Percentiles rank a stretch among this genome's conserved stretches.
Evolutionary conservation across 2,797 vertebrate genomes (phyloP).

Genomic region (Champsocephalus esox): DNA sequence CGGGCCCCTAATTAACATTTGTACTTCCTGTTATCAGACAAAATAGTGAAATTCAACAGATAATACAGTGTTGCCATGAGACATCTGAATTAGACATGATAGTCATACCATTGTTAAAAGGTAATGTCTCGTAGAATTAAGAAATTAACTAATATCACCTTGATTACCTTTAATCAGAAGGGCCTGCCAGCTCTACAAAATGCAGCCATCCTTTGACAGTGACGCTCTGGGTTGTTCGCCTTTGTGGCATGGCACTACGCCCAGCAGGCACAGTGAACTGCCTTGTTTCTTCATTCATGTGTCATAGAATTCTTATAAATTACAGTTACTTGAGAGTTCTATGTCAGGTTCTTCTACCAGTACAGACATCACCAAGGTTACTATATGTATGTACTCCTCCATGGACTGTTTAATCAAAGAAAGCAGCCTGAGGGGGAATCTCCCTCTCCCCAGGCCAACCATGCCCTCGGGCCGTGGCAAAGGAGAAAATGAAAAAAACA

Average conservation of each 20-base stretch:
- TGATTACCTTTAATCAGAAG: conserved; percentile 1
- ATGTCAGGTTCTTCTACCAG: conserved; percentile 14
- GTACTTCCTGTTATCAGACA: neutral
- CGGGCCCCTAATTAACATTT: neutral
- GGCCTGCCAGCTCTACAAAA: conserved; percentile 24
- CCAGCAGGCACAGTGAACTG: conserved; percentile 9
- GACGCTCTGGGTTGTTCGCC: neutral
- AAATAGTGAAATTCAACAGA: neutral
- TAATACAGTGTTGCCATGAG: neutral
- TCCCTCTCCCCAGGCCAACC: conserved; percentile 20
- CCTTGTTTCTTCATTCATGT: conserved; percentile 25
- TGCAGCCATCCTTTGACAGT: conserved; percentile 16
- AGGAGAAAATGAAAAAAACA: conserved; percentile 44
- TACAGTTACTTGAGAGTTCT: conserved; percentile 20
- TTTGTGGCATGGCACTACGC: conserved; percentile 13
- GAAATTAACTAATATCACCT: no score
- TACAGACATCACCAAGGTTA: conserved; percentile 22
- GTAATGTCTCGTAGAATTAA: neutral
- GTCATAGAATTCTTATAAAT: conserved; percentile 29
- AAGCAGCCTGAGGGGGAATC: conserved; percentile 36
- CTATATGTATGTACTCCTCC: conserved; percentile 24
- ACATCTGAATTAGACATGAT: neutral
- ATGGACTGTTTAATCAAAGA: conserved; percentile 52
- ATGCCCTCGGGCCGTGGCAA: conserved; percentile 55
- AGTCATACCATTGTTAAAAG: neutral